Evolutionary conservation across 2,888 invertebrate genomes (phyloP).

Genomic region (Camponotus fellah): DNA sequence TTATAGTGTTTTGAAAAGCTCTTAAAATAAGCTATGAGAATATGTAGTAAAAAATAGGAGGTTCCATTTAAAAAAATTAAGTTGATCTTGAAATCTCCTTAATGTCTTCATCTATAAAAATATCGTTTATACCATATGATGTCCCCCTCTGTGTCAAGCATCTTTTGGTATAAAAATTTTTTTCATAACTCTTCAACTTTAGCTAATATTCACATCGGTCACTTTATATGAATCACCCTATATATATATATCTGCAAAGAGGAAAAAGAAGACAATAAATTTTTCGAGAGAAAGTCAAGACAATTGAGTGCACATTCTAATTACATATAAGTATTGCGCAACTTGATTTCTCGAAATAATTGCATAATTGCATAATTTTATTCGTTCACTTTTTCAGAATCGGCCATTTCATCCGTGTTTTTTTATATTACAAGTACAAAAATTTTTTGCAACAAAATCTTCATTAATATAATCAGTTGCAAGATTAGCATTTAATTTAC

Average conservation of each 20-base stretch:
- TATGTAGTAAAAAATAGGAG: no score
- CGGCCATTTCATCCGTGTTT: not conserved
- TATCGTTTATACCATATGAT: no score
- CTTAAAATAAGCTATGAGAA: no score
- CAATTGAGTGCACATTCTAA: constrained; percentile 37
- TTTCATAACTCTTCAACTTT: no score
- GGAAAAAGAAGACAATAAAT: constrained; percentile 14
- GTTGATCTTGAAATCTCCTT: no score
- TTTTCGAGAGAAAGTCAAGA: constrained; percentile 30
- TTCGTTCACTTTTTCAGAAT: constrained; percentile 32
- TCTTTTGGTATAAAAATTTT: no score
- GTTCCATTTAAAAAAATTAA: no score
- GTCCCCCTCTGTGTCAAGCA: no score
- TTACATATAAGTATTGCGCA: constrained; percentile 37
- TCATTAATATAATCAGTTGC: not conserved
- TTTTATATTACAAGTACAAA: constrained; percentile 23
- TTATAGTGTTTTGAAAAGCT: no score
- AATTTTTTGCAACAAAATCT: constrained; percentile 9
- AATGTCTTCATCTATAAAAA: no score
- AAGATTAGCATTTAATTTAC: constrained; percentile 31
- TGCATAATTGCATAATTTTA: constrained; percentile 62
- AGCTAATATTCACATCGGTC: no score
- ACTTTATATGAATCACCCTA: no score
- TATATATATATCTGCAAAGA: not conserved
- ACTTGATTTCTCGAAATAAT: constrained; percentile 56